Conservation (phyloP, 2,113 vertebrate species). For the Galeopterus variegatus region DNA sequence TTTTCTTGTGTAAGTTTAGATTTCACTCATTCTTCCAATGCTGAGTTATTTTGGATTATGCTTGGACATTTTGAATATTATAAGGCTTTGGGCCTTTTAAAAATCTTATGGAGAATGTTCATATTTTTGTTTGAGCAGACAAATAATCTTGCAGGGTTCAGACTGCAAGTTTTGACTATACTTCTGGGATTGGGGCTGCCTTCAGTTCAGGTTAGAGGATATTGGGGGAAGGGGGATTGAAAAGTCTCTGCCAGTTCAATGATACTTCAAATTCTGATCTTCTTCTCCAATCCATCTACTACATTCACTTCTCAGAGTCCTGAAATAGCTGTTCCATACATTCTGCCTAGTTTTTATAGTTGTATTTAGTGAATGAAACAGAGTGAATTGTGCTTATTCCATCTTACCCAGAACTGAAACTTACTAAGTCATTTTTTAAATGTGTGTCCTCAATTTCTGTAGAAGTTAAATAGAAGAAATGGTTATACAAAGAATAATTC, state of each 20-base stretch:
- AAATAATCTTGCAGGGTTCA: background rate
- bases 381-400: background rate
- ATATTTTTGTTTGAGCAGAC: slow-evolving; percentile 43
- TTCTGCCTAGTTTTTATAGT: slow-evolving; percentile 10
- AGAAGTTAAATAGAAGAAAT: slow-evolving; percentile 15
- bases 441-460: background rate
- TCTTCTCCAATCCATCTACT: background rate
- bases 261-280: slow-evolving; percentile 42
- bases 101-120: background rate
- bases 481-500: background rate
- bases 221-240: background rate
- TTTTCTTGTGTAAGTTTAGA: slow-evolving; percentile 26
- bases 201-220: background rate
- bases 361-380: background rate
- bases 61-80: slow-evolving; percentile 30
- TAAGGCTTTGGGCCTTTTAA: background rate
- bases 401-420: background rate
- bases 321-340: background rate
- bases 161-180: background rate
- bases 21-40: slow-evolving; percentile 14
- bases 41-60: slow-evolving; percentile 59
- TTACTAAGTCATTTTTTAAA: background rate
- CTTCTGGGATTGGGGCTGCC: background rate
- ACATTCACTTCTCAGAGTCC: background rate
- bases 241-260: background rate